Percentiles rank a stretch among this genome's conserved stretches.
Evolutionary conservation across 2,888 invertebrate species (phyloP).

Genomic region (Leuctra nigra): DNA sequence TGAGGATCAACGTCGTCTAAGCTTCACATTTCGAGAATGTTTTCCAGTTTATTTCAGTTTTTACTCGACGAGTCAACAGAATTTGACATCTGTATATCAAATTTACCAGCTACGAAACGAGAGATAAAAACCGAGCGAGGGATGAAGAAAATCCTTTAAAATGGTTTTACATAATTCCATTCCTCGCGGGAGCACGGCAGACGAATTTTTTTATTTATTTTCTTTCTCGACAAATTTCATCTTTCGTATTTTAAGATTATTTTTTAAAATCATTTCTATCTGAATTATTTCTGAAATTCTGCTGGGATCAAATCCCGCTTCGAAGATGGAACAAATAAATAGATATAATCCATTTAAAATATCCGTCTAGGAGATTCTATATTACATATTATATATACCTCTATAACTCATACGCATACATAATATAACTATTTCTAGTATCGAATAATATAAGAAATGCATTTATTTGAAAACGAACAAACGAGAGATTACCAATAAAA

Average conservation of each 20-base stretch:
- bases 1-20: background rate
- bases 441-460: no score
- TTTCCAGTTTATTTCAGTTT: background rate
- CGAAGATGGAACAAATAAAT: no score
- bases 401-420: no score
- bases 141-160: slow-evolving; percentile 29
- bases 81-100: slow-evolving; percentile 28
- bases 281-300: slow-evolving; percentile 8
- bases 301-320: no score
- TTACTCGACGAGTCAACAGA: slow-evolving; percentile 23
- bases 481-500: no score
- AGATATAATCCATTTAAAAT: no score
- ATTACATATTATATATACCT: no score
- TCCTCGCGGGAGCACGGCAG: slow-evolving; percentile 13
- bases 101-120: slow-evolving; percentile 23
- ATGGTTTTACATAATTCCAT: slow-evolving; percentile 31
- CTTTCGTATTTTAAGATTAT: slow-evolving; percentile 11
- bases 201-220: slow-evolving; percentile 4
- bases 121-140: slow-evolving; percentile 2
- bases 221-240: slow-evolving; percentile 5
- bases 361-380: no score
- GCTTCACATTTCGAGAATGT: slow-evolving; percentile 2
- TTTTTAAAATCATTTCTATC: slow-evolving; percentile 10
- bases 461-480: no score
- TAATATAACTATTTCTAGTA: no score